Base-by-base conservation (phyloP, 2,888 invertebrate genomes). In the Campopleginae sp. region DNA sequence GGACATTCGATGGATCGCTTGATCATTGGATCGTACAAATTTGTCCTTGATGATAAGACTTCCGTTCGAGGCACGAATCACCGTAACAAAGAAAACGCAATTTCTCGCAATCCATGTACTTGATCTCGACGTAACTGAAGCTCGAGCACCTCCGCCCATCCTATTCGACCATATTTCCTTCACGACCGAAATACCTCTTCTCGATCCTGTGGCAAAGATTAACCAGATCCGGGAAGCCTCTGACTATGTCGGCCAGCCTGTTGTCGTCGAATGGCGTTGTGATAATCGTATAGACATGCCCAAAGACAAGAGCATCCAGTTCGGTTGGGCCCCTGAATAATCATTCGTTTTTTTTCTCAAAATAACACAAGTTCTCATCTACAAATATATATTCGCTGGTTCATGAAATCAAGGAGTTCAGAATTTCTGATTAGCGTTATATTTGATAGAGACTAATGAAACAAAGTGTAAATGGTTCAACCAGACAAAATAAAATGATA, bases 241-340 rank as follows among this genome's bases (percentile, higher is more conserved):
- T 95, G 3, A 99, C 96, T 7, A 97, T 96, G 81, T 97, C 96
- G 0, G 98, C 98, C 74, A 99, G 95, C 86, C 96, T 95, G 91
- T 97, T 97, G 75, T 80, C 86, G 0, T 98, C 98, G 58, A 99
- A 94, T 2, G 97, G 96, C 6, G 98, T 98, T 8, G 99, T 99
- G 83, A 99, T 95, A 88, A 99, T 97, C 0, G 98, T 97, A 94
- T 97, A 99, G n/a, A 99, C 95, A 94, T 99, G 99, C 0, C 99
- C 99, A 95, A 99, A 99, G 0, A 98, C 98, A 48, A 99, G 94
- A 1, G 99, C 99, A 94, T 99, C 99, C 86, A 99, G 94, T 94
- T 99, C 99, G 44, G 98, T 98, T 0, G 99, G 98, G 77, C 98
- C 98, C 95, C 88, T 90, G 85, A 51, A 31, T 6, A 33, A 33